Evolutionary conservation across 2,113 vertebrate genomes (phyloP).

Genomic region (Ovibos moschatus): DNA sequence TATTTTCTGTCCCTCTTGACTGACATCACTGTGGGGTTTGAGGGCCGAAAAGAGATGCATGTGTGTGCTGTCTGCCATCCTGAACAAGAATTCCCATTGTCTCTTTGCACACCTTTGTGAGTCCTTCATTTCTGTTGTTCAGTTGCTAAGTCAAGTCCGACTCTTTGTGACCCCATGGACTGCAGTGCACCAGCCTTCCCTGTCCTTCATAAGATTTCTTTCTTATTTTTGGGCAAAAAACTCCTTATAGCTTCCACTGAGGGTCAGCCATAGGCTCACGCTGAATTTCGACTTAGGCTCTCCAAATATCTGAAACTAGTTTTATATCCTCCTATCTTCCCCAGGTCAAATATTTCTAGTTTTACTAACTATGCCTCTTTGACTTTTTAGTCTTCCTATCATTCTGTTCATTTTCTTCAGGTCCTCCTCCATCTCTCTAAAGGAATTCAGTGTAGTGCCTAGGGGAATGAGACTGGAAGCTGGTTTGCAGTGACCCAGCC

Average conservation of each 20-base stretch:
- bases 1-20: not conserved
- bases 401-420: slow-evolving; percentile 25
- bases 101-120: not conserved
- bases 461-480: not conserved
- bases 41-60: not conserved
- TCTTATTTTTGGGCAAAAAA: not conserved
- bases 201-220: not conserved
- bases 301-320: slow-evolving; percentile 14
- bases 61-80: not conserved
- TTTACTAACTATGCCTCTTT: not conserved
- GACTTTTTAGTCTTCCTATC: not conserved
- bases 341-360: slow-evolving; percentile 28
- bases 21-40: not conserved
- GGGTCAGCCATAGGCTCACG: not conserved
- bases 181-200: not conserved
- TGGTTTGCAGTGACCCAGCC: not conserved
- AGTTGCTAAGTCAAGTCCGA: not conserved
- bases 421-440: not conserved
- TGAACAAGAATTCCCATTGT: not conserved
- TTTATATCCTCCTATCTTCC: not conserved
- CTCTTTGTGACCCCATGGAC: not conserved
- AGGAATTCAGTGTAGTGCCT: not conserved
- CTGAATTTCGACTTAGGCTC: not conserved
- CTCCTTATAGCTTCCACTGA: not conserved
- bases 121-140: not conserved